These are phyloP conservation scores for Drosophila busckii DNA, from an alignment of 1,140 invertebrate species.

Conservation along the genomic window DNA sequence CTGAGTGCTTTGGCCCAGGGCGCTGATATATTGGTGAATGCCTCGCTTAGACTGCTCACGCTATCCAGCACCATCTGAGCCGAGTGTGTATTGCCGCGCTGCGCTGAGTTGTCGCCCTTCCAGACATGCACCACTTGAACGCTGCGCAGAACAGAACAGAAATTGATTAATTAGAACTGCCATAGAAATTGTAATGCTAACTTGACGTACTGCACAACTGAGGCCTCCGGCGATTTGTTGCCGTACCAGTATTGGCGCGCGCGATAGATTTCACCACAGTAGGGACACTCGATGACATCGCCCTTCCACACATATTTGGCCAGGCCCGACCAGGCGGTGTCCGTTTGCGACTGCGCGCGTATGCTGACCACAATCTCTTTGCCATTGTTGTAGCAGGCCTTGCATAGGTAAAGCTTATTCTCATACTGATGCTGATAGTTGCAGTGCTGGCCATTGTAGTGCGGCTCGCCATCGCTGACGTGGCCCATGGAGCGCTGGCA, in stretches of 20 bases:
- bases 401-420: conserved; percentile 88
- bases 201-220: conserved; percentile 81
- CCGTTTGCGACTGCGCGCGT: conserved; percentile 82
- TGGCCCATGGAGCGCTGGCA: conserved; percentile 90
- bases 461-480: conserved; percentile 83
- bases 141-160: conserved; percentile 22
- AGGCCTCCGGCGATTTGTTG: conserved; percentile 87
- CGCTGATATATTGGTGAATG: conserved; percentile 84
- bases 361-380: conserved; percentile 82
- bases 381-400: conserved; percentile 79
- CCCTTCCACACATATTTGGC: conserved; percentile 90
- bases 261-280: conserved; percentile 90
- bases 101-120: conserved; percentile 83
- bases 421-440: conserved; percentile 89
- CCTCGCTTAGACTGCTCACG: conserved; percentile 85
- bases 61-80: conserved; percentile 88
- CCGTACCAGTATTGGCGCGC: conserved; percentile 92
- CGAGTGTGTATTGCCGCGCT: conserved; percentile 82
- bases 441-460: conserved; percentile 82
- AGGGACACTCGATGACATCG: conserved; percentile 88
- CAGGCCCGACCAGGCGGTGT: conserved; percentile 85
- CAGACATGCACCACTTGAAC: conserved; percentile 90
- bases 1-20: conserved; percentile 85
- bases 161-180: neutral
- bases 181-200: neutral